Conservation (phyloP, 2,888 invertebrate species). For the Dicyrtoma fusca region DNA sequence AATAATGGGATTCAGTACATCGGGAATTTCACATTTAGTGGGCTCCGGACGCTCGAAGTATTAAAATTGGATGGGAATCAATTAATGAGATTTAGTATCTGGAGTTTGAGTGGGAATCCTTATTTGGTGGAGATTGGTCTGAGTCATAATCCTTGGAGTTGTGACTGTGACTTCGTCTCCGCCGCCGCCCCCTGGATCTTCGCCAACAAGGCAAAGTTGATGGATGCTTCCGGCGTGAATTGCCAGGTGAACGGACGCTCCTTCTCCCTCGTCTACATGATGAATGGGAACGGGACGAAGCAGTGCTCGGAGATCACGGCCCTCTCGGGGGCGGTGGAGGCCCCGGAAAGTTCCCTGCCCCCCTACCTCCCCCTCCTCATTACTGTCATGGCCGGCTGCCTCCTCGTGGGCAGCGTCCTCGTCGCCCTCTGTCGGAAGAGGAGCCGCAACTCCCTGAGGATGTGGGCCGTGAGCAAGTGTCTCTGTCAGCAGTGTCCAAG, state of each 20-base stretch:
- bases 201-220: constrained; percentile 76
- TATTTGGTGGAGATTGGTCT: constrained; percentile 85
- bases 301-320: constrained; percentile 55
- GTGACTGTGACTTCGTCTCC: constrained; percentile 77
- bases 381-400: constrained; percentile 71
- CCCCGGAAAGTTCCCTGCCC: constrained; percentile 52
- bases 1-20: constrained; percentile 81
- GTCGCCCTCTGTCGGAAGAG: constrained; percentile 75
- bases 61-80: constrained; percentile 82
- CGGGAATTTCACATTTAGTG: constrained; percentile 81
- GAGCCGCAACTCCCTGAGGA: constrained; percentile 78
- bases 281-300: constrained; percentile 47
- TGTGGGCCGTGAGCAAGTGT: constrained; percentile 85
- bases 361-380: constrained; percentile 73
- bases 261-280: constrained; percentile 50
- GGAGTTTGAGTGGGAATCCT: constrained; percentile 78
- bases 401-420: constrained; percentile 70
- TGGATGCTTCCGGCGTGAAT: constrained; percentile 75
- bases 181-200: constrained; percentile 79
- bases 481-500: no score
- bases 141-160: constrained; percentile 85
- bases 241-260: constrained; percentile 61
- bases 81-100: constrained; percentile 79
- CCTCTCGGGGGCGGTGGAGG: constrained; percentile 54
- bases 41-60: constrained; percentile 79